These are phyloP conservation scores for Aurelia sp. DNA, from an alignment of 30 jellyfish, hydroid and myxozoan genomes.

Conservation along the genomic window DNA sequence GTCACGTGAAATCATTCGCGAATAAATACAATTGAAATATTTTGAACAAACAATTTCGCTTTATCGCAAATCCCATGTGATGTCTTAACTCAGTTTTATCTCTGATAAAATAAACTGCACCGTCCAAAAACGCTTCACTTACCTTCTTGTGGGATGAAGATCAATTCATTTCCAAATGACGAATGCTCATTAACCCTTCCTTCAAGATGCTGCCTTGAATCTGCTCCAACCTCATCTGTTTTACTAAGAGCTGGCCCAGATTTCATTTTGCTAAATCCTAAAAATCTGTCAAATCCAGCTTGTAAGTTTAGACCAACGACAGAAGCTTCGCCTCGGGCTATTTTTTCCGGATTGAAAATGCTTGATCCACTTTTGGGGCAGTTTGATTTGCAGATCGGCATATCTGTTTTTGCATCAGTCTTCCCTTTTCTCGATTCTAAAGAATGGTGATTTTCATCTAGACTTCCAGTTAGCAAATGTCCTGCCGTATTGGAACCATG, in stretches of 20 bases:
- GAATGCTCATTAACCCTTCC: not conserved
- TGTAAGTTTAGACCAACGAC: constrained; percentile 47
- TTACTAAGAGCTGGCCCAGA: not conserved
- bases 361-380: not conserved
- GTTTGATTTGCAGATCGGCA: constrained; percentile 8
- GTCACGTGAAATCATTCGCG: too few relatives aligned
- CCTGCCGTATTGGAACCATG: too few relatives aligned
- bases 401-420: not conserved
- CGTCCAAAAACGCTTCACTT: too few relatives aligned
- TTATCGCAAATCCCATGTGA: too few relatives aligned
- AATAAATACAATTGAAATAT: too few relatives aligned
- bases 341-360: not conserved
- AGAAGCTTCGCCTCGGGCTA: not conserved
- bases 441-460: not conserved
- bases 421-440: not conserved
- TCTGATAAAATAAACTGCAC: too few relatives aligned
- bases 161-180: not conserved
- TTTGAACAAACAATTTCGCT: too few relatives aligned
- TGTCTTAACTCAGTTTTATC: too few relatives aligned
- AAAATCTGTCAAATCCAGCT: constrained; percentile 21
- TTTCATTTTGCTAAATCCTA: constrained; percentile 9
- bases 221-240: not conserved
- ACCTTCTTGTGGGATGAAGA: constrained; percentile 42
- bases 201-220: not conserved
- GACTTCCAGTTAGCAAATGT: too few relatives aligned